Base-by-base conservation (phyloP, 2,888 invertebrate species). In the Lasioglossum vierecki region DNA sequence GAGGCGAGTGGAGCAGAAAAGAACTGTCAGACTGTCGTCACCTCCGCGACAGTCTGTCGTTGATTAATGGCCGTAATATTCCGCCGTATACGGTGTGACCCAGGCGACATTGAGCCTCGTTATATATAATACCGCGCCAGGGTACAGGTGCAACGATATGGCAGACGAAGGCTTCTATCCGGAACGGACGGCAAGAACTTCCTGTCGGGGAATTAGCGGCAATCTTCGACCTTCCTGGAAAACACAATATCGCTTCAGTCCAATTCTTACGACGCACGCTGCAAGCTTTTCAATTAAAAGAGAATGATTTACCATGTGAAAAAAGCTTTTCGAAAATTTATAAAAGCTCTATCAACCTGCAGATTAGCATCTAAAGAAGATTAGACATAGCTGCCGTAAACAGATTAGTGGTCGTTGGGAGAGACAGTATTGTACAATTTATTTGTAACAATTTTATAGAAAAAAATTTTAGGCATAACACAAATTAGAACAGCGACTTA, bases 31-130 rank as follows among this genome's bases (percentile, higher is more conserved):
- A 85, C 92, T 91, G 90, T 93, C 93, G 91, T 93, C 92, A 93
- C 93, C 91, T 91, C 89, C 74, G 84, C 91, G 88, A 88, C 85
- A 82, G 80, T 80, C 86, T 93, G 93, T 92, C 93, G 93, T 93
- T 93, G 93, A 93, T 93, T 92, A 93, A 93, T 93, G 93, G 91
- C 92, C 84, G 91, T 91, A 92, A 93, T 93, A 93, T 92, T 92
- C 90, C 88, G 70, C 88, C 85, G 87, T 88, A 90, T 88, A 88
- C 83, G 91, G 88, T 87, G 88, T 88, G 88, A 88, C 83, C 88
- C 86, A 75, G 80, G 76, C 85, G 87, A 87, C 86, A 89, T 76
- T 79, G 66, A 63, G 66, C 53, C 86, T 84, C 84, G 76, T 86
- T 84, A 80, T 86, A 82, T 88, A 86, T 80, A 87, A 74, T 46